phyloP scores from a whole-genome alignment of 2,888 invertebrate species.

The Spisula subtruncata region DNA sequence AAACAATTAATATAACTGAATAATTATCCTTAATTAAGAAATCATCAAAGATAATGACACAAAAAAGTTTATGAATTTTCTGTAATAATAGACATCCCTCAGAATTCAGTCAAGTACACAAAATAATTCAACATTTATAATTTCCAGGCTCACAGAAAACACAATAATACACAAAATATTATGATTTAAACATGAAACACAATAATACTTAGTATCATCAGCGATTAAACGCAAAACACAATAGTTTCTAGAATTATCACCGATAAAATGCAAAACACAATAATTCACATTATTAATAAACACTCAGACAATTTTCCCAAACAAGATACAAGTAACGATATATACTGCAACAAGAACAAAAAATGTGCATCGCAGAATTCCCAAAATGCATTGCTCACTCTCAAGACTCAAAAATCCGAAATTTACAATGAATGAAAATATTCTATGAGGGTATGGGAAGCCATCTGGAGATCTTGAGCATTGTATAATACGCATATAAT shows the following conservation, averaged over 20 bases:
- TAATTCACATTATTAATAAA: conserved; percentile 12
- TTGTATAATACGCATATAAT: neutral
- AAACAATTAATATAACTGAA: neutral
- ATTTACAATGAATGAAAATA: neutral
- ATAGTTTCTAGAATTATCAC: too few species aligned
- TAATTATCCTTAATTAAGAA: neutral
- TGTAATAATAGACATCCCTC: neutral
- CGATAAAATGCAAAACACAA: too few species aligned
- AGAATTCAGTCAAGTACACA: neutral
- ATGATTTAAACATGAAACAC: too few species aligned
- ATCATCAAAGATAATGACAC: too few species aligned
- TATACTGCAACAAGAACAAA: neutral
- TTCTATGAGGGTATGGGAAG: neutral
- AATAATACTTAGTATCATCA: too few species aligned
- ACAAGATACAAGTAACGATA: neutral
- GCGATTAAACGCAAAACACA: too few species aligned
- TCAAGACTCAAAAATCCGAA: neutral
- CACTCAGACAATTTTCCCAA: neutral
- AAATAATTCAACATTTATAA: neutral
- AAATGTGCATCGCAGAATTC: conserved; percentile 24
- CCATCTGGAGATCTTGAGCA: neutral
- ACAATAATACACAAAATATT: neutral
- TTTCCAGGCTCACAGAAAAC: neutral
- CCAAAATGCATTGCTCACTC: conserved; percentile 11
- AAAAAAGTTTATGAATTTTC: too few species aligned